These are phyloP conservation scores for Eriocheir sinensis DNA, from an alignment of 1,140 invertebrate species.

Conservation along the genomic window DNA sequence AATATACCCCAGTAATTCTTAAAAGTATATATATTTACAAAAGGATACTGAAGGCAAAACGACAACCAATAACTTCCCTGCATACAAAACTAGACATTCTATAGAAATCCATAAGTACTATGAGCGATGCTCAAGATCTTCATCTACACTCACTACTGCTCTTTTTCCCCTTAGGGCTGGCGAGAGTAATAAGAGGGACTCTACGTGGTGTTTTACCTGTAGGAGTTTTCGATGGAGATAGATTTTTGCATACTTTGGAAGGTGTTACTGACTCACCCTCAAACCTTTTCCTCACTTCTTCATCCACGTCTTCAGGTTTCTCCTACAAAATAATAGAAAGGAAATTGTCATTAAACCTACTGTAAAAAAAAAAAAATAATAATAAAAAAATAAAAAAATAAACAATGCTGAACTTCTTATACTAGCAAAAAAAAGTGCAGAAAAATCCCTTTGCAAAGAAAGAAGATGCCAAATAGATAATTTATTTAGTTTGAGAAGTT, in stretches of 20 bases:
- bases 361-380: not conserved
- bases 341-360: not conserved
- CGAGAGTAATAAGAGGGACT: conserved; percentile 82
- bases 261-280: conserved; percentile 51
- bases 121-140: not conserved
- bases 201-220: conserved; percentile 85
- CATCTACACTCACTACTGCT: conserved; percentile 57
- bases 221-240: conserved; percentile 78
- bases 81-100: not conserved
- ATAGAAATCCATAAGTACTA: not conserved
- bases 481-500: not conserved
- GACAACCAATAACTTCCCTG: not conserved
- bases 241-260: conserved; percentile 10
- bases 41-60: not conserved
- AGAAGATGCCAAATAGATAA: not conserved
- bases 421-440: not conserved
- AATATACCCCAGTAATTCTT: not conserved
- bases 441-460: not conserved
- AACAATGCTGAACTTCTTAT: not conserved
- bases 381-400: not conserved
- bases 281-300: conserved; percentile 60
- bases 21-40: not conserved
- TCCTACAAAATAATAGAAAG: not conserved
- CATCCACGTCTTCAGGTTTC: conserved; percentile 39
- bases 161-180: conserved; percentile 78